A percentile compares a stretch with the other conserved stretches of the same genome.
Conservation (phyloP, 1,140 invertebrate species). For the Vanessa atalanta region DNA sequence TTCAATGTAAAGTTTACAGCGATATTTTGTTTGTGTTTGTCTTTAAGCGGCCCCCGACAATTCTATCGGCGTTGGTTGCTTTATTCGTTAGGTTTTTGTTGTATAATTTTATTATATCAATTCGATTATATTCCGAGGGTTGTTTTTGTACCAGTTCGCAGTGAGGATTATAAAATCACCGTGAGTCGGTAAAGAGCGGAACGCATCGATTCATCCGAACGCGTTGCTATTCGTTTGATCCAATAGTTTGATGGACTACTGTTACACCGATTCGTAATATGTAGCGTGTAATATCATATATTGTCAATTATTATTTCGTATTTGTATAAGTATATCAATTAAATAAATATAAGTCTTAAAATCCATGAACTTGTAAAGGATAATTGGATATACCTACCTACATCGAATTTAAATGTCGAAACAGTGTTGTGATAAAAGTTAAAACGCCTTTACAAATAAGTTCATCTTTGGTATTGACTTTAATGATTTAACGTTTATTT, state of each 20-base stretch:
- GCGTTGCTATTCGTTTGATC: slow-evolving; percentile 58
- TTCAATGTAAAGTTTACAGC: not conserved
- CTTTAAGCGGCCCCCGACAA: not conserved
- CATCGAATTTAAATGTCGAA: too few species aligned
- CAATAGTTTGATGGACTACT: slow-evolving; percentile 45
- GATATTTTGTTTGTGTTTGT: not conserved
- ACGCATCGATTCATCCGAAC: slow-evolving; percentile 70
- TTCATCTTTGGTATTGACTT: too few species aligned
- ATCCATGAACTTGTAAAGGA: too few species aligned
- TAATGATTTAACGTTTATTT: too few species aligned
- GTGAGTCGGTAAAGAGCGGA: slow-evolving; percentile 57
- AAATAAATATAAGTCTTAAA: too few species aligned
- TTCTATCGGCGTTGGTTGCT: slow-evolving; percentile 22
- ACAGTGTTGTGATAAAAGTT: too few species aligned
- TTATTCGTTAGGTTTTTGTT: slow-evolving; percentile 31
- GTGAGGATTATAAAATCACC: slow-evolving; percentile 71
- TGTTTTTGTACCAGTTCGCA: slow-evolving; percentile 39
- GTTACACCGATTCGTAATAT: slow-evolving; percentile 53
- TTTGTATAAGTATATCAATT: too few species aligned
- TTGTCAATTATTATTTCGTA: too few species aligned
- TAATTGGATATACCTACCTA: too few species aligned
- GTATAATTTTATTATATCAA: slow-evolving; percentile 38
- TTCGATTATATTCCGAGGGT: slow-evolving; percentile 38
- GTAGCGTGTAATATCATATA: not conserved
- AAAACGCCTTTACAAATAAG: too few species aligned